Percentiles rank a stretch among this genome's conserved stretches.
phyloP scores from a whole-genome alignment of 2,888 invertebrate species.

The Acronicta alni region DNA sequence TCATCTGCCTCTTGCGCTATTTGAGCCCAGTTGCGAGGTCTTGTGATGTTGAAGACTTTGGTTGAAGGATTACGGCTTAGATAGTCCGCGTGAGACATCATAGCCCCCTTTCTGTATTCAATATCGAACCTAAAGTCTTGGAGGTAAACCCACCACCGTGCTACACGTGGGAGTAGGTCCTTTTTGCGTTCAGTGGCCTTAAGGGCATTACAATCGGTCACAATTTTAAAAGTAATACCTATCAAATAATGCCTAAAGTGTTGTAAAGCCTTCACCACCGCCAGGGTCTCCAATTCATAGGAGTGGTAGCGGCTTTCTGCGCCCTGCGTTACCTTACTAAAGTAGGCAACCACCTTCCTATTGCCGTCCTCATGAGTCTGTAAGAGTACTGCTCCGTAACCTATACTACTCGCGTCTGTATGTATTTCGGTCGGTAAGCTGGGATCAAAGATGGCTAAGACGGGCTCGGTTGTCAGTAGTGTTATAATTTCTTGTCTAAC shows the following conservation, averaged over 20 bases:
- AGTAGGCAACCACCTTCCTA: constrained; percentile 42
- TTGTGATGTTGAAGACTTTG: too few relatives aligned
- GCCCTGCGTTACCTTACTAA: constrained; percentile 34
- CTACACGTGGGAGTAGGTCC: constrained; percentile 18
- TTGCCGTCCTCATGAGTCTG: constrained; percentile 21
- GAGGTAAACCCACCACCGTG: constrained; percentile 1
- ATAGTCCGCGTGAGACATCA: constrained; percentile 30
- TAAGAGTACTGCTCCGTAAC: constrained; percentile 33
- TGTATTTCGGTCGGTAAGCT: constrained; percentile 1
- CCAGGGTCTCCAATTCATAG: constrained; percentile 29
- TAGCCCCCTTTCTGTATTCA: constrained; percentile 43
- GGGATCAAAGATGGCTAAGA: constrained; percentile 5
- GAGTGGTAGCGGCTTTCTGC: constrained; percentile 41
- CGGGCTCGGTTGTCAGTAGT: constrained; percentile 2
- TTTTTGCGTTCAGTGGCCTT: constrained; percentile 19
- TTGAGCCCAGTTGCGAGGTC: too few relatives aligned
- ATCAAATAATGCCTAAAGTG: constrained; percentile 49
- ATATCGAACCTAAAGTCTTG: constrained; percentile 45
- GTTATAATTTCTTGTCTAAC: constrained; percentile 12
- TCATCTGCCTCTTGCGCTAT: too few relatives aligned
- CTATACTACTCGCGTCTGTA: constrained; percentile 14
- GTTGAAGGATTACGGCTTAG: too few relatives aligned
- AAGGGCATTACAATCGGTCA: constrained; percentile 30
- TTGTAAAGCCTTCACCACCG: constrained; percentile 42
- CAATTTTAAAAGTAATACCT: constrained; percentile 21